Base-by-base conservation (phyloP, 2,113 vertebrate species). In the Tylochromis polylepis region DNA sequence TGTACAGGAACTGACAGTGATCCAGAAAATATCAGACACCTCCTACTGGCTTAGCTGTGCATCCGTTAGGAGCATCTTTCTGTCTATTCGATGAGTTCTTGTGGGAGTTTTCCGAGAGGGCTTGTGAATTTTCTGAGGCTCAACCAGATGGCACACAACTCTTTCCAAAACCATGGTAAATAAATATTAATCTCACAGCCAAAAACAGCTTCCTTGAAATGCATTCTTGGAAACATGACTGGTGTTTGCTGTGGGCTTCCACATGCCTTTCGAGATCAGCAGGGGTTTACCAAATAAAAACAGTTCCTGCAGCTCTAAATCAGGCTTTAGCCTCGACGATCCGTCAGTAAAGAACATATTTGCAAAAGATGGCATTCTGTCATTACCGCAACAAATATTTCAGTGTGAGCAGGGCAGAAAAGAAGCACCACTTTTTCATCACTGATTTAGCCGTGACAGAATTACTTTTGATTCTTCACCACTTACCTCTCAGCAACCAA, bases 141-240 rank as follows among this genome's bases (percentile, higher is more conserved):
- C 82, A 79, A 81, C 79, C 89, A 93, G 90, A 90, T 93, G 90
- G 88, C 82, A 57, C 36, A 60, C 20, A 5, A 84, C 65, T 85
- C 78, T 82, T 12, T 88, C 86, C 92, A 88, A 88, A 84, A 86
- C 20, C 86, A 34, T 12, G 29, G 77, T 88, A 92, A 92, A 88
- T 89, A 86, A 87, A 92, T 88, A 90, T 88, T 80, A 93, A 91
- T 81, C 43, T 38, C n/a, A 4, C 53, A 18, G 87, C 88, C 89
- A 87, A 78, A 65, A 82, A 22, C 83, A 34, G 85, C 83, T 70
- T 84, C 27, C n/a, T 41, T 60, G 46, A 83, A n/a, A 34, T 57
- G 67, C 55, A 82, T 81, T 75, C 41, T 46, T 84, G 84, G 86
- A 90, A 83, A 56, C 5, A 4, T 4, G 38, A 57, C 70, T 31